Percentiles rank a stretch among this genome's conserved stretches.
These are phyloP conservation scores for Apis florea DNA, from an alignment of 1,140 invertebrate species.

Conservation along the genomic window DNA sequence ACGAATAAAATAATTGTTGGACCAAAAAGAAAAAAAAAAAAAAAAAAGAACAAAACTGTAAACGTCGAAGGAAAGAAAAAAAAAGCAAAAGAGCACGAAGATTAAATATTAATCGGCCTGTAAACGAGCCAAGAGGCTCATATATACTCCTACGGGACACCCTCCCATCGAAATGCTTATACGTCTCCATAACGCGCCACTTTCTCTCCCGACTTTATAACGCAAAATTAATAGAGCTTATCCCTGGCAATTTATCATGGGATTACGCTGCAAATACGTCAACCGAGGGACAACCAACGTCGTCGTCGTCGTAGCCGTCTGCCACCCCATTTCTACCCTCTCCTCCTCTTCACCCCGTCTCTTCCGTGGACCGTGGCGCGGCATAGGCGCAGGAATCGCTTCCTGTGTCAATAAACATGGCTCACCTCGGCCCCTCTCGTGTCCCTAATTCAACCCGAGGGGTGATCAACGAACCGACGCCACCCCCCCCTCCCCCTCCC, in stretches of 20 bases:
- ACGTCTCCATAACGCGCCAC: slow-evolving; percentile 59
- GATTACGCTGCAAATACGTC: slow-evolving; percentile 79
- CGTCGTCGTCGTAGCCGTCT: not conserved
- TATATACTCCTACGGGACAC: not conserved
- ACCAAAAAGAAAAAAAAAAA: not conserved
- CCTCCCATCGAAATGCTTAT: slow-evolving; percentile 45
- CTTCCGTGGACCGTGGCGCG: slow-evolving; percentile 15
- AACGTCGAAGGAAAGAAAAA: not conserved
- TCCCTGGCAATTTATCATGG: slow-evolving; percentile 78
- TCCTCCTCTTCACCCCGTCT: not conserved
- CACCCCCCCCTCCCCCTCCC: slow-evolving; percentile 53
- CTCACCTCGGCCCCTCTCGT: slow-evolving; percentile 67
- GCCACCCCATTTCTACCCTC: slow-evolving; percentile 25
- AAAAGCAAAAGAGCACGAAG: not conserved
- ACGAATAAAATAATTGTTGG: too few species aligned
- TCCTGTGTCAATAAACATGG: slow-evolving; percentile 75
- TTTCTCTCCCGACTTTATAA: slow-evolving; percentile 71
- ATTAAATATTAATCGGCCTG: slow-evolving; percentile 46
- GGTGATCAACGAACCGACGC: slow-evolving; percentile 70
- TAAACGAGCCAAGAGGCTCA: slow-evolving; percentile 26
- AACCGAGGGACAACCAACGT: slow-evolving; percentile 49
- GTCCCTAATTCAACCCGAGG: slow-evolving; percentile 66
- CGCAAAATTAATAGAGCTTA: slow-evolving; percentile 80
- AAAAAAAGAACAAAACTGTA: not conserved
- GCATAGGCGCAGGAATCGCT: slow-evolving; percentile 74